Base-by-base conservation (phyloP, 2,113 vertebrate genomes). In the Pluvianellus socialis region DNA sequence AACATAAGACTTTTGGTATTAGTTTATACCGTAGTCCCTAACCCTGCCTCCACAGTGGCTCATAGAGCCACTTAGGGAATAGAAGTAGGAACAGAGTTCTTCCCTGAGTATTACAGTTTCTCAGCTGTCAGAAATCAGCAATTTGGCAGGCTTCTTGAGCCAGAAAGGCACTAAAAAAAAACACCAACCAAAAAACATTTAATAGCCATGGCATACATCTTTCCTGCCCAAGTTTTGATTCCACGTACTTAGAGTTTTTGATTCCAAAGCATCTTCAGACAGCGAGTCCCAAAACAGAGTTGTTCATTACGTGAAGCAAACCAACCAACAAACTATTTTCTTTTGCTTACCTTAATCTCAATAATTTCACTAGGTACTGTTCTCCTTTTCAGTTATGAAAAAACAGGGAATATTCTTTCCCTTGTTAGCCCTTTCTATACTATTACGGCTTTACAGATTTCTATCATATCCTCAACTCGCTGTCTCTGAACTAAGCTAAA, bases 51-150 rank as follows among this genome's bases (percentile, higher is more conserved):
- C 19, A 26, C 14, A 67, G 40, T 3, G 14, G 50, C 38, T 88
- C 52, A 52, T 0, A 63, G 16, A 40, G 14, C 24, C 18, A 30
- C 38, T 88, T 20, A 12, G 0, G 2, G 21, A 89, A 72, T 1
- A 76, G 17, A 67, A 68, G 35, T 35, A 66, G 35, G 44, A 79
- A 70, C 0, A 47, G 10, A 55, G 42, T 17, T 50, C 45, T 92
- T 70, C 35, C 14, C 17, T 20, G 4, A 20, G 8, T 53, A 56
- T 72, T 65, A 74, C 13, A 47, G 12, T 58, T 77, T n/a, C 18
- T 67, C 27, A 55, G 3, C 19, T 71, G 32, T 9, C 82, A 93
- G 21, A 79, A 90, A 76, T 9, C 24, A 45, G 30, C 2, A 5
- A 77, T 62, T 26, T 67, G 44, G 14, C 9, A 95, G 65, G 28